phyloP scores from a whole-genome alignment of 1,140 invertebrate species.

The Paraescarpia echinospica region DNA sequence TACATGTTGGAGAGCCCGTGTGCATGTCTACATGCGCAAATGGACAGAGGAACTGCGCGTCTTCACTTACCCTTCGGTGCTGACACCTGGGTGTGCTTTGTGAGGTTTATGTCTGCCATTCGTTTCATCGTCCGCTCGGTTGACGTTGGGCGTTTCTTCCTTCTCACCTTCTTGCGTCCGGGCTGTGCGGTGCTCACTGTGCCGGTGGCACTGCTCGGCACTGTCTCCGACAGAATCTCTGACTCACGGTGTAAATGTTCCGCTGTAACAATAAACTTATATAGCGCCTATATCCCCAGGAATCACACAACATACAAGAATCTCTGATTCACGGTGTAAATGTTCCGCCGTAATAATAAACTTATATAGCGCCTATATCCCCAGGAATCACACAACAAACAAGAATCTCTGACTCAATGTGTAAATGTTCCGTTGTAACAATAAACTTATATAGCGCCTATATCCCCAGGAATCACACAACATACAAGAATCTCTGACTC shows the following conservation, averaged over 20 bases:
- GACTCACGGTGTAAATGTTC: conserved; percentile 29
- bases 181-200: neutral
- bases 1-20: neutral
- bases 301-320: too few relatives aligned
- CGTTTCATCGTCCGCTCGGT: neutral
- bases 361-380: too few relatives aligned
- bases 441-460: too few relatives aligned
- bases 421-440: too few relatives aligned
- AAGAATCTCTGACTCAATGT: too few relatives aligned
- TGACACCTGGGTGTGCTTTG: conserved; percentile 9
- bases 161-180: conserved; percentile 19
- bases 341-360: too few relatives aligned
- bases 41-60: neutral
- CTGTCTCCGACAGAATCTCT: conserved; percentile 17
- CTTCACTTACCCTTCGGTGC: neutral
- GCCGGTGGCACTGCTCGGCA: neutral
- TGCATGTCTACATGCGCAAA: neutral
- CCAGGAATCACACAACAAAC: too few relatives aligned
- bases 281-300: too few relatives aligned
- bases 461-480: too few relatives aligned
- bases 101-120: neutral
- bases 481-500: too few relatives aligned
- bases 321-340: too few relatives aligned
- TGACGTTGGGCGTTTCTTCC: conserved; percentile 18
- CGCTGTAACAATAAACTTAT: conserved; percentile 35